Percentiles rank a stretch among this genome's conserved stretches.
Evolutionary conservation across 2,888 invertebrate species (phyloP).

Genomic region (Nymphalis c-album): DNA sequence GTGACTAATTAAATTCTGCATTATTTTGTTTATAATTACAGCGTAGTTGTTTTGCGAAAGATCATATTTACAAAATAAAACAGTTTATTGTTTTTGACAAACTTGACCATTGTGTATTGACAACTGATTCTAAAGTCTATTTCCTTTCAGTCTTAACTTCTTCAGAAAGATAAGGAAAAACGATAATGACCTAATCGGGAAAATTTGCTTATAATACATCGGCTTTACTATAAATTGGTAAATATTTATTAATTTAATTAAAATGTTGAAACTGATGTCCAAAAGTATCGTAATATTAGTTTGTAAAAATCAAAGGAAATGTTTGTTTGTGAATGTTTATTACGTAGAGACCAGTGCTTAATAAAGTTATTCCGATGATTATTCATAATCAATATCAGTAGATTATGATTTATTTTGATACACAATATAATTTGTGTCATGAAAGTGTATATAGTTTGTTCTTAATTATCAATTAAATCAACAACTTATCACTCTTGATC

Average conservation of each 20-base stretch:
- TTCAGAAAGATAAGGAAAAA: constrained; percentile 64
- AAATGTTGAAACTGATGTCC: not conserved
- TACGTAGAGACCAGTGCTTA: not conserved
- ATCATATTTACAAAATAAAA: constrained; percentile 8
- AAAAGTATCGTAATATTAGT: not conserved
- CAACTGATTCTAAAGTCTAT: constrained; percentile 39
- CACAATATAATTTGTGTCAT: not conserved
- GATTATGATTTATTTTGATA: not conserved
- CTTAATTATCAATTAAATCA: not conserved
- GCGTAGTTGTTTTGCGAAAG: constrained; percentile 37
- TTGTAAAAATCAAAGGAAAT: not conserved
- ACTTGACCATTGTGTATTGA: constrained; percentile 27
- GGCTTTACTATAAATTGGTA: constrained; percentile 39
- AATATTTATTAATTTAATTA: constrained; percentile 24
- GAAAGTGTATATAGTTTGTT: not conserved
- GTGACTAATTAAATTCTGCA: constrained; percentile 45
- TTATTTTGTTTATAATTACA: constrained; percentile 45
- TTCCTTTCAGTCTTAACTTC: constrained; percentile 56
- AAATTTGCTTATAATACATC: constrained; percentile 42
- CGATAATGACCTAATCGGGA: constrained; percentile 70
- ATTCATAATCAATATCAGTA: not conserved
- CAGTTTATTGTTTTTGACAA: constrained; percentile 7
- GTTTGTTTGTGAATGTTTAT: not conserved
- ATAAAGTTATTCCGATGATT: not conserved
- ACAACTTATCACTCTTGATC: constrained; percentile 6